phyloP scores from a whole-genome alignment of 1,140 invertebrate species.

The Ips nitidus region DNA sequence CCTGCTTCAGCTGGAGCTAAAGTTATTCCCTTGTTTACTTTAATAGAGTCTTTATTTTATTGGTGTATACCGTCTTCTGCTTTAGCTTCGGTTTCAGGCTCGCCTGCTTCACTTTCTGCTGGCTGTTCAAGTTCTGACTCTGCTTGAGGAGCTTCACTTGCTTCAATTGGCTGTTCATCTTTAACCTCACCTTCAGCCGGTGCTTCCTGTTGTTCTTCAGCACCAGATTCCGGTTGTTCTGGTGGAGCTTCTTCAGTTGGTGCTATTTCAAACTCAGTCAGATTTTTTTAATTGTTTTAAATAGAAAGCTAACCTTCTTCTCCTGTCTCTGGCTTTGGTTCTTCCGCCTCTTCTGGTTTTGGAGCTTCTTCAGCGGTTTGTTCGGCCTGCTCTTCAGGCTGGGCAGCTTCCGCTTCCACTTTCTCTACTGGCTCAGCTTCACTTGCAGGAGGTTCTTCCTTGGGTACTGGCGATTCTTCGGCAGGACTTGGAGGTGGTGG shows the following conservation, averaged over 20 bases:
- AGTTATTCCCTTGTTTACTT: neutral
- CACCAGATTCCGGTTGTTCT: neutral
- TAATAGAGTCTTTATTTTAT: neutral
- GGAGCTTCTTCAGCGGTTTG: slow-evolving; percentile 15
- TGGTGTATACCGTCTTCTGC: slow-evolving; percentile 5
- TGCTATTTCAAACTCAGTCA: too few species aligned
- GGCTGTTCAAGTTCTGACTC: neutral
- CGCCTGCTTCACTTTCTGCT: slow-evolving; percentile 13
- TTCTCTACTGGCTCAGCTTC: neutral
- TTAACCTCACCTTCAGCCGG: neutral
- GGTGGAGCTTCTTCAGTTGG: neutral
- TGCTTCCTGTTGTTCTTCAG: neutral
- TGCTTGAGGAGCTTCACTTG: too few species aligned
- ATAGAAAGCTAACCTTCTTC: too few species aligned
- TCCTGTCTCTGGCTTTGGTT: too few species aligned
- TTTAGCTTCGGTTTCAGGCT: slow-evolving; percentile 16
- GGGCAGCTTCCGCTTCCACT: neutral
- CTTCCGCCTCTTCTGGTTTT: neutral
- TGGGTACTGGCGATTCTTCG: slow-evolving; percentile 26
- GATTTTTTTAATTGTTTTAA: too few species aligned
- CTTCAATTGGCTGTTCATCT: too few species aligned
- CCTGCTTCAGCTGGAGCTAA: neutral
- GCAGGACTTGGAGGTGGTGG: slow-evolving; percentile 33
- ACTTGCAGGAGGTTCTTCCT: slow-evolving; percentile 9
- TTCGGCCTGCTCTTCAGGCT: slow-evolving; percentile 8